Base-by-base conservation (phyloP, 2,113 vertebrate species). In the Murina feae region DNA sequence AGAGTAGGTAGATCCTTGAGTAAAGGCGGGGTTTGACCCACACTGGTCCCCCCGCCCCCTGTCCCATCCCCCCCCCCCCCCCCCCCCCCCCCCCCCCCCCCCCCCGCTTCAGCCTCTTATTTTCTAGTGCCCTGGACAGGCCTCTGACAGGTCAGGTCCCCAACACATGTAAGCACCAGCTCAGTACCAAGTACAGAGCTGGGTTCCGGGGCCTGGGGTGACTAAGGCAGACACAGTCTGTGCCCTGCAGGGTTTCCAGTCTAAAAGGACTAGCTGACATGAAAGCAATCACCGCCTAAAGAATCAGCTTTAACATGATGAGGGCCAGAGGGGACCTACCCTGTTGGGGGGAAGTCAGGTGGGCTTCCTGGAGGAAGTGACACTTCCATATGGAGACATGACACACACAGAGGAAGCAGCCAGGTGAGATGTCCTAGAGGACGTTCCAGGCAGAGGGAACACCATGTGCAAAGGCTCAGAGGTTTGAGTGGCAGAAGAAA, bases 31-130 rank as follows among this genome's bases (percentile, higher is more conserved):
- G 17, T n/a, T 68, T 68, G 63, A 23, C 65, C 30, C 37, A 7
- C 6, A 6, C 4, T 2, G 32, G 9, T 6, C 5, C 58, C 5
- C 58, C 3, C 0, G 0, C 2, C 1, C 42, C 35, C 35, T 39
- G 14, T 4, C 25, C 32, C 32, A 51, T 11, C 21, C 51, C 32
- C 16, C 35, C 39, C 28, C 4, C 25, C 5, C 2, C 32, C 86
- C 21, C 65, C 4, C 25, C 5, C 2, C 32, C 86, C 21, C 65
- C 21, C 51, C 32, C 16, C 35, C 39, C 28, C 4, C 25, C 5
- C 2, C 32, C 86, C 21, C 65, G n/a, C n/a, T n/a, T n/a, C n/a
- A n/a, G 25, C 39, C 63, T 90, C 28, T 44, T 32, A 13, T n/a
- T 18, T 75, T 69, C 42, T 49, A 35, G 25, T 17, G 0, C 30